Base-by-base conservation (phyloP, 35 echinoderm and acorn worm species). In the Apostichopus japonicus region DNA sequence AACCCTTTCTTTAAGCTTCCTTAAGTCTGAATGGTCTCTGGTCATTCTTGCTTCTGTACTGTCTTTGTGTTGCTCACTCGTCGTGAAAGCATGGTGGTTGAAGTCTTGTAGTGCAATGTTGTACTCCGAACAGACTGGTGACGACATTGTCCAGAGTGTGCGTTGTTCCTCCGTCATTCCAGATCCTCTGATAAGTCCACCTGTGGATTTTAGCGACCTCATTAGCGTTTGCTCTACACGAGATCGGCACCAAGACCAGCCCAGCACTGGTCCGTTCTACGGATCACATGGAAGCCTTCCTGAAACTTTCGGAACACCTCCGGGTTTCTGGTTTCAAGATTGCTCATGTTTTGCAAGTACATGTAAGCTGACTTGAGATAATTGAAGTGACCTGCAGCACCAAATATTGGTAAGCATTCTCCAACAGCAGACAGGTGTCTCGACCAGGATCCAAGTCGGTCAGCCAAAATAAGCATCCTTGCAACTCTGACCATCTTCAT, bases 101-200 rank as follows among this genome's bases (percentile, higher is more conserved):
- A 96, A 91, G 56, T 94, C 95, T 72, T 96, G 95, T 92, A 96
- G 94, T 21, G 92, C 95, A 61, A 23, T 19, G 82, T 96, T 96
- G 53, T 77, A 80, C 44, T 94, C 93, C n/a, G 95, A 93, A 27
- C 54, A 72, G 24, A 93, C 80, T 15, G 95, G 88, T 13, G 19
- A 53, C 10, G 83, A 93, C 95, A 96, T 78, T 1, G 82, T 89
- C 94, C 94, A 93, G 13, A 91, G n/a, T 73, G 79, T 54, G 1
- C 81, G 78, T 87, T 92, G 88, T 63, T 84, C 81, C 9, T 56
- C 81, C 19, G 81, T 53, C 81, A 33, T 53, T 19, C 19, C 44
- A 56, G 81, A 91, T 71, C 90, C 83, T 56, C 55, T 56, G 59
- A 92, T 96, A 33, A 94, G 72, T 23, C 93, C 88, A 17, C 93